Percentiles rank a stretch among this genome's conserved stretches.
Conservation (phyloP, 2,113 vertebrate genomes). For the Datnioides undecimradiatus region DNA sequence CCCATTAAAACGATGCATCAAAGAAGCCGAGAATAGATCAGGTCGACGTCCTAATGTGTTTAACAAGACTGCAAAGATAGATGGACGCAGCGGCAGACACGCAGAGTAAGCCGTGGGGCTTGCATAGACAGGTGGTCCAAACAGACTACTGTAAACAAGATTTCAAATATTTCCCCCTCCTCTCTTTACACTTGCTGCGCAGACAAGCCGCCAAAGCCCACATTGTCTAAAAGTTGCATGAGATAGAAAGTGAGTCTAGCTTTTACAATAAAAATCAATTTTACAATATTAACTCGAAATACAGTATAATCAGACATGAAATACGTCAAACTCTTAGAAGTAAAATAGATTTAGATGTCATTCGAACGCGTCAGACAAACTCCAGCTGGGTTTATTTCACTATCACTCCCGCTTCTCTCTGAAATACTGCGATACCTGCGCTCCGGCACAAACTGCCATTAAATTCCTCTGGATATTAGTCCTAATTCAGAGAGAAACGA, state of each 20-base stretch:
- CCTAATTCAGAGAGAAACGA: background rate
- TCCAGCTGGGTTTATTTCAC: background rate
- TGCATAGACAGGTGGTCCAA: background rate
- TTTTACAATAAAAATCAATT: background rate
- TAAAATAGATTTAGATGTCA: background rate
- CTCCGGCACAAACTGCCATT: background rate
- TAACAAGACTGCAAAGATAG: constrained; percentile 18
- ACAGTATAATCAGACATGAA: background rate
- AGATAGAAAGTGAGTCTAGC: background rate
- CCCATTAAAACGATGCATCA: constrained; percentile 67
- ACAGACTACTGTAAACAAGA: background rate
- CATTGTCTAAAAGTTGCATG: background rate
- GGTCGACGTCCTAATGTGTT: constrained; percentile 41
- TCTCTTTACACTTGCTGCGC: background rate
- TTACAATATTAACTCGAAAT: background rate
- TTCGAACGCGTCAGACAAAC: background rate
- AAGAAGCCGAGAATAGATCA: constrained; percentile 57
- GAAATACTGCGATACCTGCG: background rate
- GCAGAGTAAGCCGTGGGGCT: background rate
- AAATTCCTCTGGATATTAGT: background rate
- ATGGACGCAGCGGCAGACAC: constrained; percentile 10
- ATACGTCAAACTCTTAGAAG: background rate
- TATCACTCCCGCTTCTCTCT: constrained; percentile 4
- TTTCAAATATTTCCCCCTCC: background rate
- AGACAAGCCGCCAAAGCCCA: background rate